Evolutionary conservation across 2,888 invertebrate species (phyloP).

Genomic region (Drosophila mayaguana): DNA sequence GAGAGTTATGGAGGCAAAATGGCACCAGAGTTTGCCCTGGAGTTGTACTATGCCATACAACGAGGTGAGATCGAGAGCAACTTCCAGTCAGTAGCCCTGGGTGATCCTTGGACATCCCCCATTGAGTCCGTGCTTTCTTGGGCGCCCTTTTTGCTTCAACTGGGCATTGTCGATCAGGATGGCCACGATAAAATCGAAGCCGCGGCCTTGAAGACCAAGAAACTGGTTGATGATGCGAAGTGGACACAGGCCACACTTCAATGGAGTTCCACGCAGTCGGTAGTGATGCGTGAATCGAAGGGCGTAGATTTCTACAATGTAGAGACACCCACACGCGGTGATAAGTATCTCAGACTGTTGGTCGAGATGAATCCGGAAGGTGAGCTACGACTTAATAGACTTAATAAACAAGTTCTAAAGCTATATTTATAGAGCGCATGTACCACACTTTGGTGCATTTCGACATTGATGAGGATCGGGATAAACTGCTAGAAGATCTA

Average conservation of each 20-base stretch:
- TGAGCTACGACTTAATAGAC: constrained; percentile 12
- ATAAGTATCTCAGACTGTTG: constrained; percentile 46
- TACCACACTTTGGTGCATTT: constrained; percentile 78
- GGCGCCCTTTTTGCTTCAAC: constrained; percentile 91
- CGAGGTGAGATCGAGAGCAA: constrained; percentile 88
- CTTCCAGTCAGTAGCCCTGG: constrained; percentile 92
- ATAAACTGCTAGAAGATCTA: constrained; percentile 85
- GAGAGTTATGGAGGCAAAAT: constrained; percentile 98
- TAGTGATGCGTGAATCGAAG: constrained; percentile 87
- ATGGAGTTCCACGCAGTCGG: constrained; percentile 88
- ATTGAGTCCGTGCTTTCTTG: constrained; percentile 93
- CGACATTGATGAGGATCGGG: constrained; percentile 81
- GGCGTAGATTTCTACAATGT: constrained; percentile 95
- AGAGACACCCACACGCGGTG: constrained; percentile 82
- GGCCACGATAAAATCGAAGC: constrained; percentile 88
- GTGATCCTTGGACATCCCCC: constrained; percentile 96
- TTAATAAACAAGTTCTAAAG: neutral
- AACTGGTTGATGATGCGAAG: constrained; percentile 86
- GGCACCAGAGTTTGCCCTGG: constrained; percentile 92
- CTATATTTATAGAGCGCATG: constrained; percentile 74
- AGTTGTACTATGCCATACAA: constrained; percentile 87
- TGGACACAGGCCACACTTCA: constrained; percentile 88
- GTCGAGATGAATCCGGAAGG: constrained; percentile 47
- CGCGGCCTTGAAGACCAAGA: constrained; percentile 87
- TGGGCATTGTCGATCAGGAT: constrained; percentile 89